Evolutionary conservation across 2,797 vertebrate genomes (phyloP).

Genomic region (Cichlasoma orientale): DNA sequence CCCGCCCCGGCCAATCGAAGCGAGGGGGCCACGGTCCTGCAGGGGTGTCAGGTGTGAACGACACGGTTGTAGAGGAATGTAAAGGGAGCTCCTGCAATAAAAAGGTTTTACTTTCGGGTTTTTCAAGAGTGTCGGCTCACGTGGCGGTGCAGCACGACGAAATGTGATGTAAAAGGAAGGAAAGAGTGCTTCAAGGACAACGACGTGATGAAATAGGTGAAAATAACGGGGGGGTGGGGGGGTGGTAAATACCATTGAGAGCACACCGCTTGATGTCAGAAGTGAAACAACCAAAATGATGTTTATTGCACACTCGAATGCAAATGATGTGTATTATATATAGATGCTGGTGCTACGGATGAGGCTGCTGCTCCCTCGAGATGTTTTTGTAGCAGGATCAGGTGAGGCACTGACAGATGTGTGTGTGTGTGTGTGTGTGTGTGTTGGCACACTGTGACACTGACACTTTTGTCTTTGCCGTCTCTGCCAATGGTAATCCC

Average conservation of each 20-base stretch:
- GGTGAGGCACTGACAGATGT: conserved; percentile 49
- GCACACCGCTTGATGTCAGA: conserved; percentile 14
- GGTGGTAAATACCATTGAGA: neutral
- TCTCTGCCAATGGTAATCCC: conserved; percentile 18
- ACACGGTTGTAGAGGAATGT: neutral
- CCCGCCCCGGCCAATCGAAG: neutral
- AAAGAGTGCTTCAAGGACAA: conserved; percentile 17
- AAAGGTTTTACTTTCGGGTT: conserved; percentile 6
- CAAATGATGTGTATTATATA: conserved; percentile 38
- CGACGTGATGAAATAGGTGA: conserved; percentile 40
- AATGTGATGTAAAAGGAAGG: conserved; percentile 37
- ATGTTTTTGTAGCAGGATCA: conserved; percentile 38
- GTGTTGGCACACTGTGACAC: neutral
- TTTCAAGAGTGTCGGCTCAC: neutral
- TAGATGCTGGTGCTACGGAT: conserved; percentile 33
- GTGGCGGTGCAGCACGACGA: conserved; percentile 11
- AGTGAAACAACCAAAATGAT: neutral
- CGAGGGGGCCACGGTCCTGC: neutral
- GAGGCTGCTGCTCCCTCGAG: conserved; percentile 37
- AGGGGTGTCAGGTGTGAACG: neutral
- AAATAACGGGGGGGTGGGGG: neutral
- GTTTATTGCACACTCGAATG: conserved; percentile 15
- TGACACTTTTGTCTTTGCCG: conserved; percentile 6
- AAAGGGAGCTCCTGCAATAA: conserved; percentile 11
- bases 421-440: conserved; percentile 6